These are phyloP conservation scores for Drosophila mimetica DNA, from an alignment of 2,888 invertebrate genomes.

Conservation along the genomic window DNA sequence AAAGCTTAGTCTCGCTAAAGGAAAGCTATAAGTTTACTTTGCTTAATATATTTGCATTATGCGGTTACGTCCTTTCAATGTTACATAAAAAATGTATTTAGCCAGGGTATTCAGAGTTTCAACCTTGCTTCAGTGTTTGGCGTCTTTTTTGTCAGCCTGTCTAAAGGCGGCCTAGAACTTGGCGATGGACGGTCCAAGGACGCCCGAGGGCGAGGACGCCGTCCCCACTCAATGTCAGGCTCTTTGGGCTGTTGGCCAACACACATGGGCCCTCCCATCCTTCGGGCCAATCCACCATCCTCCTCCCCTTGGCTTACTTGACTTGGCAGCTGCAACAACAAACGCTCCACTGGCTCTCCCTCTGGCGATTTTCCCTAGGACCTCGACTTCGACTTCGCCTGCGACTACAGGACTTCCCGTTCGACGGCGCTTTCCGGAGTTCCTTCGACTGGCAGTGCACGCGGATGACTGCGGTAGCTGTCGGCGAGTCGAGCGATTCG, in stretches of 20 bases:
- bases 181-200: conserved; percentile 48
- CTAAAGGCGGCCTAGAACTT: conserved; percentile 56
- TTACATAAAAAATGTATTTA: conserved; percentile 1
- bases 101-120: conserved; percentile 14
- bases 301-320: conserved; percentile 8
- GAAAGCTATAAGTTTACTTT: too few relatives aligned
- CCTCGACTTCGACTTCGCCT: neutral
- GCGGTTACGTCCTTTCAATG: neutral
- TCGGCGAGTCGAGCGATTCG: conserved; percentile 26
- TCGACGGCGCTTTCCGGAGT: conserved; percentile 51
- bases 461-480: conserved; percentile 47
- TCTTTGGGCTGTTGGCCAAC: conserved; percentile 42
- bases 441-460: conserved; percentile 44
- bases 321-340: conserved; percentile 43
- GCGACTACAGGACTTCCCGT: conserved; percentile 2
- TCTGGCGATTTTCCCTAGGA: neutral
- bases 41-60: neutral
- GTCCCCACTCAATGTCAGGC: conserved; percentile 37
- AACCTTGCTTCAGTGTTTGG: conserved; percentile 12
- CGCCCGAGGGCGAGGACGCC: conserved; percentile 45
- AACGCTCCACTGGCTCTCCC: conserved; percentile 6
- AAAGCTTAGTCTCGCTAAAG: too few relatives aligned
- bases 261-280: neutral
- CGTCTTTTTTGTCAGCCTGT: conserved; percentile 15
- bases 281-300: neutral